Conservation (phyloP, 1,140 invertebrate genomes). For the Globodera rostochiensis region DNA sequence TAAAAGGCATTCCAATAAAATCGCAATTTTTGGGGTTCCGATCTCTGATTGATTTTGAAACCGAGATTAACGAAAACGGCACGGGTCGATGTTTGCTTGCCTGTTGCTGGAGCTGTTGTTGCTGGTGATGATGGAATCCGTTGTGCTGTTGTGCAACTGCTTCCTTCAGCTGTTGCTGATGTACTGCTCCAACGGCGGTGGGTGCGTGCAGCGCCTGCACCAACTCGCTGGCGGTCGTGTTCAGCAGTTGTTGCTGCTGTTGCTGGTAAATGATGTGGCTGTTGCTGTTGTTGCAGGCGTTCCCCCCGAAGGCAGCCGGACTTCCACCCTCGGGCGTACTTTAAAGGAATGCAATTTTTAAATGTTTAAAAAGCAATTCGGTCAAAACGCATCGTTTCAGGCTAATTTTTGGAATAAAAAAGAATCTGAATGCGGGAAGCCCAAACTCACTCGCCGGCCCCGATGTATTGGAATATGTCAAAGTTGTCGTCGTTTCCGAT, state of each 20-base stretch:
- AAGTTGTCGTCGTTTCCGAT: slow-evolving; percentile 46
- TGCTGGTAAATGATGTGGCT: slow-evolving; percentile 1
- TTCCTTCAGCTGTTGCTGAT: slow-evolving; percentile 29
- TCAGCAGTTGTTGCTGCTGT: slow-evolving; percentile 27
- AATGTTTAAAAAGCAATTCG: too few species aligned
- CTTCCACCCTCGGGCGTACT: slow-evolving; percentile 10
- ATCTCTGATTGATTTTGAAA: too few species aligned
- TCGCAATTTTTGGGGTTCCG: too few species aligned
- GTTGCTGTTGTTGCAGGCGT: neutral
- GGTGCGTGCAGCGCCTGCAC: slow-evolving; percentile 30
- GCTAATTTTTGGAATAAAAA: too few species aligned
- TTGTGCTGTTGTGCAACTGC: slow-evolving; percentile 21
- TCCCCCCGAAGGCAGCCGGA: slow-evolving; percentile 6
- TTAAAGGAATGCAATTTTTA: slow-evolving; percentile 6
- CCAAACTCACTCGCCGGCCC: slow-evolving; percentile 28
- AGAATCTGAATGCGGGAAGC: too few species aligned
- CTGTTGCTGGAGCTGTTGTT: slow-evolving; percentile 19
- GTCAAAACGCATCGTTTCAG: too few species aligned
- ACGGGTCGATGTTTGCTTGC: neutral
- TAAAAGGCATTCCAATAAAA: too few species aligned
- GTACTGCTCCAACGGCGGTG: slow-evolving; percentile 40
- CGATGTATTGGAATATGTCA: slow-evolving; percentile 58
- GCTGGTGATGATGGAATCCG: slow-evolving; percentile 10
- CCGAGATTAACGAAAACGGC: neutral
- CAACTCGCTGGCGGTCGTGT: slow-evolving; percentile 1